phyloP scores from a whole-genome alignment of 2,888 invertebrate species.

The Leptinotarsa juncta region DNA sequence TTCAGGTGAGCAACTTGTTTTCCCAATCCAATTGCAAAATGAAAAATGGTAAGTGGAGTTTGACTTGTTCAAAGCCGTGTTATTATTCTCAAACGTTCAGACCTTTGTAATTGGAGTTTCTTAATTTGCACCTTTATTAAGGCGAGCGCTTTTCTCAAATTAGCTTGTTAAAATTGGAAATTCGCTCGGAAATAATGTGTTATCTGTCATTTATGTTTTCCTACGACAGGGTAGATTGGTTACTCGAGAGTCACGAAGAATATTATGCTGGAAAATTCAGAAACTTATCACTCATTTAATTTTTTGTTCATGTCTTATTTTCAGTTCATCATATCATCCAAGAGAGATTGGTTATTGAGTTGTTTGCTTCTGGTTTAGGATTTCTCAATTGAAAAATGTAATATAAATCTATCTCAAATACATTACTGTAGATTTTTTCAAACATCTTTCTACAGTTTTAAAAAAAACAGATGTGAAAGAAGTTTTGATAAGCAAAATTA shows the following conservation, averaged over 20 bases:
- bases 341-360: no score
- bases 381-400: no score
- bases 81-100: not conserved
- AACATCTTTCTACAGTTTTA: no score
- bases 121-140: constrained; percentile 14
- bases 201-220: constrained; percentile 8
- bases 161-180: constrained; percentile 19
- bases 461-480: no score
- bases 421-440: no score
- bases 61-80: constrained; percentile 1
- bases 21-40: not conserved
- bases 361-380: no score
- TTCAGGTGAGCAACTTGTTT: constrained; percentile 10
- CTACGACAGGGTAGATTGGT: not conserved
- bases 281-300: no score
- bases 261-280: not conserved
- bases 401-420: no score
- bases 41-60: constrained; percentile 5
- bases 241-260: not conserved
- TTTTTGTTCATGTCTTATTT: no score
- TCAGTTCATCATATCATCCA: no score
- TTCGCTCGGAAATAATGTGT: constrained; percentile 10
- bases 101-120: constrained; percentile 8
- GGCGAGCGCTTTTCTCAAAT: not conserved
- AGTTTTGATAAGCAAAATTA: no score